phyloP scores from a whole-genome alignment of 2,113 vertebrate species.

The Oncorhynchus masou region DNA sequence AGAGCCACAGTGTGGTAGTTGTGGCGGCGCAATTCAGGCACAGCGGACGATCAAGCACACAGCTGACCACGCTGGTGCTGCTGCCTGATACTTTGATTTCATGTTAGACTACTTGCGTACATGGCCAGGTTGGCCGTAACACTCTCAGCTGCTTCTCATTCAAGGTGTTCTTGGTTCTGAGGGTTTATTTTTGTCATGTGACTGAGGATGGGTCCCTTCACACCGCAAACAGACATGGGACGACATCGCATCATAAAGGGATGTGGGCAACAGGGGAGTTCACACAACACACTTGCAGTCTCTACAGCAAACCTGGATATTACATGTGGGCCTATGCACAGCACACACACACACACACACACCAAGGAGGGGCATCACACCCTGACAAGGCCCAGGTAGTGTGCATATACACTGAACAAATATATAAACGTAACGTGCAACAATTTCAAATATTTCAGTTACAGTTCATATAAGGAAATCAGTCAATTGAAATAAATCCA shows the following conservation, averaged over 20 bases:
- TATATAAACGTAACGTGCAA: no score
- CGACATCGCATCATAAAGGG: slow-evolving; percentile 35
- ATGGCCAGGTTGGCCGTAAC: slow-evolving; percentile 50
- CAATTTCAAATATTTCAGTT: no score
- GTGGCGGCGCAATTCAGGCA: slow-evolving; percentile 42
- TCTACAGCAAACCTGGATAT: neutral
- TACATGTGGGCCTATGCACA: neutral
- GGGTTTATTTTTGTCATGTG: slow-evolving; percentile 34
- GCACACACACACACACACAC: neutral
- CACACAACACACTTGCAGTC: neutral
- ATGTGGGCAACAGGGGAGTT: slow-evolving; percentile 16
- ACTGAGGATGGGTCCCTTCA: slow-evolving; percentile 44
- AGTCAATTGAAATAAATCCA: no score
- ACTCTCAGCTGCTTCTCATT: slow-evolving; percentile 40
- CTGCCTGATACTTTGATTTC: slow-evolving; percentile 64
- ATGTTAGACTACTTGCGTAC: slow-evolving; percentile 58
- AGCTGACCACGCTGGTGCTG: slow-evolving; percentile 54
- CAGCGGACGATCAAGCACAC: slow-evolving; percentile 37
- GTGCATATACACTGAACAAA: no score
- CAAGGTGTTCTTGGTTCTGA: slow-evolving; percentile 12
- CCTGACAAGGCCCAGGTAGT: no score
- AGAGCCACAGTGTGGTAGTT: slow-evolving; percentile 59
- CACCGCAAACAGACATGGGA: slow-evolving; percentile 40
- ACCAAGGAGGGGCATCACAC: no score
- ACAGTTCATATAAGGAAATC: no score